Conservation (phyloP, 1,140 invertebrate genomes). For the Drosophila tani region DNA sequence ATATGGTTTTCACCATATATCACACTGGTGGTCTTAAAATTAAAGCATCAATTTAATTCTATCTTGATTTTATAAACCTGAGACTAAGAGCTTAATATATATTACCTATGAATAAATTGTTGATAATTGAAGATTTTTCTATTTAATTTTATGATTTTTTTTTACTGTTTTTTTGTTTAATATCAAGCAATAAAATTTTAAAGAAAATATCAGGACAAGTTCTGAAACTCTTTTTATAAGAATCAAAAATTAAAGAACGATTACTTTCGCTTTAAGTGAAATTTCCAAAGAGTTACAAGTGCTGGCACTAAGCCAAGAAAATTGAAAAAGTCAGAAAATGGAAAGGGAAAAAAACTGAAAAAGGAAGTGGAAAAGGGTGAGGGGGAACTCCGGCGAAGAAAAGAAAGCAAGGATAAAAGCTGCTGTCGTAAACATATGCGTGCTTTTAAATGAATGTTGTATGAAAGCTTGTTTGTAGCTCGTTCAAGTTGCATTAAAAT, state of each 20-base stretch:
- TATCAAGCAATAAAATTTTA: not conserved
- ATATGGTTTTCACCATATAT: not conserved
- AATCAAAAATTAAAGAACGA: constrained; percentile 1
- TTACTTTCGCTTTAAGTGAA: not conserved
- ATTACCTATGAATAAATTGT: too few relatives aligned
- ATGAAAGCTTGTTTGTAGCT: constrained; percentile 16
- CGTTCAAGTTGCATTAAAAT: constrained; percentile 45
- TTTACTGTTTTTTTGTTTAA: too few relatives aligned
- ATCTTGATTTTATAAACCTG: too few relatives aligned
- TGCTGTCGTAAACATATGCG: constrained; percentile 7
- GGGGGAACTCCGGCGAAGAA: not conserved
- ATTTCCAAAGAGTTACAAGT: constrained; percentile 2
- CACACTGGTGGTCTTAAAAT: too few relatives aligned
- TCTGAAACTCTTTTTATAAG: not conserved
- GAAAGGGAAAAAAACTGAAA: not conserved
- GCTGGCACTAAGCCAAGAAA: constrained; percentile 14
- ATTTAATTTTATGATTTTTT: too few relatives aligned
- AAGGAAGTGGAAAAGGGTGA: not conserved
- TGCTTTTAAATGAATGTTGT: constrained; percentile 2
- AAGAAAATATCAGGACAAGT: not conserved
- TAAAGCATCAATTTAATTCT: too few relatives aligned
- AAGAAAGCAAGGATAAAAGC: constrained; percentile 5
- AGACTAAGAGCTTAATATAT: too few relatives aligned
- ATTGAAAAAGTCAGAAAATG: not conserved
- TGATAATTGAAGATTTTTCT: too few relatives aligned